phyloP scores from a whole-genome alignment of 2,113 vertebrate species.

The Ceyx melanurus region DNA sequence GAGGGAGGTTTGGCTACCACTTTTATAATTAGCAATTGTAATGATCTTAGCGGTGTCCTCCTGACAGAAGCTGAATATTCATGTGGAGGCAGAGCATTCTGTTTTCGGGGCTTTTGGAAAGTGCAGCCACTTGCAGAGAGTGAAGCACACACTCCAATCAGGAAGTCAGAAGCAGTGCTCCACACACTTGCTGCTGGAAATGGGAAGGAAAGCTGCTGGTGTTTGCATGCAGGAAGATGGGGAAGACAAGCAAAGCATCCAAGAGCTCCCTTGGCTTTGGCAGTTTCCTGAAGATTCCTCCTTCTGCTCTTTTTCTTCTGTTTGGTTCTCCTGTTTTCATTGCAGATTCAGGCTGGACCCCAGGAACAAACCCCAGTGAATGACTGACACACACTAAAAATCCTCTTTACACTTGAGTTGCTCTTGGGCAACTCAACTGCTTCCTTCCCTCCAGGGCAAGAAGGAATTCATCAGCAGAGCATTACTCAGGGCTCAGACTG shows the following conservation, averaged over 20 bases:
- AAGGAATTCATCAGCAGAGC: neutral
- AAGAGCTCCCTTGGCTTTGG: conserved; percentile 25
- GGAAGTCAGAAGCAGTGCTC: conserved; percentile 32
- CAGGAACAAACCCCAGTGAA: neutral
- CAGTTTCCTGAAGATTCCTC: conserved; percentile 13
- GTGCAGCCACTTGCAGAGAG: conserved; percentile 33
- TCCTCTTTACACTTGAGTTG: neutral
- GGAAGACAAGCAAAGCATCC: neutral
- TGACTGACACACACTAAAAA: neutral
- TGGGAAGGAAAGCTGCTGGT: conserved; percentile 46
- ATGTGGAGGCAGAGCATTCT: conserved; percentile 14
- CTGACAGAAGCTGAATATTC: conserved; percentile 54
- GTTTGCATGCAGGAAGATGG: conserved; percentile 54
- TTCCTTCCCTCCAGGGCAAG: neutral
- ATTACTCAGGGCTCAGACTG: neutral
- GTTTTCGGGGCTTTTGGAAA: conserved; percentile 32
- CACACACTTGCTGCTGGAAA: conserved; percentile 39
- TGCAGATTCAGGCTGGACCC: neutral
- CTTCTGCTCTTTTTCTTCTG: neutral
- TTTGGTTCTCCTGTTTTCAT: neutral
- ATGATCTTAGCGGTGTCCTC: conserved; percentile 61
- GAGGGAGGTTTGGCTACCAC: conserved; percentile 47
- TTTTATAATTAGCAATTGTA: conserved; percentile 76
- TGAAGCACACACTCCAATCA: conserved; percentile 50
- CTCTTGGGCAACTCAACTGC: neutral